Conservation (phyloP, 2,113 vertebrate genomes). For the Maccullochella peelii region DNA sequence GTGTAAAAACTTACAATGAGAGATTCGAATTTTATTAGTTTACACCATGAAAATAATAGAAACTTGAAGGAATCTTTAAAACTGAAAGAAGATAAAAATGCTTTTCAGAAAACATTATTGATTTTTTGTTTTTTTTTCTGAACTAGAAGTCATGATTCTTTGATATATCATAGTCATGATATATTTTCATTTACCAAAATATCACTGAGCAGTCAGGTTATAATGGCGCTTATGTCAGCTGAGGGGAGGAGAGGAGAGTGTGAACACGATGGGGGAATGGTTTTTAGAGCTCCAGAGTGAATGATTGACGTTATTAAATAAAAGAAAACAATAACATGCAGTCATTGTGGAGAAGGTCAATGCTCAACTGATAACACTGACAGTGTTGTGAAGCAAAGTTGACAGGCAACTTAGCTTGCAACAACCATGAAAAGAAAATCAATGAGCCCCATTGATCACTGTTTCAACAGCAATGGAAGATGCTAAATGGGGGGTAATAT, state of each 20-base stretch:
- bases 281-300: background rate
- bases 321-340: slow-evolving; percentile 45
- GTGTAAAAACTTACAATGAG: background rate
- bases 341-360: slow-evolving; percentile 29
- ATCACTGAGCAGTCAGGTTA: background rate
- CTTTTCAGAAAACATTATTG: background rate
- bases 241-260: background rate
- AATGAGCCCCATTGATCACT: slow-evolving; percentile 42
- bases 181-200: background rate
- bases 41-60: background rate
- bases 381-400: slow-evolving; percentile 21
- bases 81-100: background rate
- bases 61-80: background rate
- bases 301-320: slow-evolving; percentile 40
- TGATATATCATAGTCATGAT: background rate
- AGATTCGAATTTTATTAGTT: background rate
- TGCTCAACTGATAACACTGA: slow-evolving; percentile 20
- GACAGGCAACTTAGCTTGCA: slow-evolving; percentile 27
- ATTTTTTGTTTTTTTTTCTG: background rate
- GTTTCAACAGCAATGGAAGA: slow-evolving; percentile 31
- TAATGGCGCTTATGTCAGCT: background rate
- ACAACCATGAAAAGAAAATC: slow-evolving; percentile 40
- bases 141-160: background rate
- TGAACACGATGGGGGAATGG: background rate
- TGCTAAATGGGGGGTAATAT: slow-evolving; percentile 3